A percentile compares a stretch with the other conserved stretches of the same genome.
phyloP scores from a whole-genome alignment of 2,888 invertebrate species.

The Drosophila merina region DNA sequence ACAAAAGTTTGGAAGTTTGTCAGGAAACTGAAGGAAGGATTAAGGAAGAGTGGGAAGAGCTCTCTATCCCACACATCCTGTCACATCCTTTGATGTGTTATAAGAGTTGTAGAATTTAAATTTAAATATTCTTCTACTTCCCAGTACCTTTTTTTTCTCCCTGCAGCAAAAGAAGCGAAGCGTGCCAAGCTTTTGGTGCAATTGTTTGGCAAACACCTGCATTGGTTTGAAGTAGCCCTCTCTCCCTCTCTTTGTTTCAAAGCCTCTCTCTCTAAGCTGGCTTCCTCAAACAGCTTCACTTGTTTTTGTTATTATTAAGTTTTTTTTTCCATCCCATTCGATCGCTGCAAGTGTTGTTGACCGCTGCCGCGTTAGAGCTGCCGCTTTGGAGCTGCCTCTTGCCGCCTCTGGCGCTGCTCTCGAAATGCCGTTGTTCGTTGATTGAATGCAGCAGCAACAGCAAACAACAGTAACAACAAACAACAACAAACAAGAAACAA shows the following conservation, averaged over 20 bases:
- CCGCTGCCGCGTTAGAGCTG: conserved; percentile 52
- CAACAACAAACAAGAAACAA: background rate
- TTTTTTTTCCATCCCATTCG: conserved; percentile 17
- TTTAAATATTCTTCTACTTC: no score
- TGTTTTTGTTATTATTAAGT: conserved; percentile 23
- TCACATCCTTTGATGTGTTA: no score
- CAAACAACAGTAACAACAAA: background rate
- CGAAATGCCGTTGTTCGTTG: conserved; percentile 72
- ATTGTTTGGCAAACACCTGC: conserved; percentile 68
- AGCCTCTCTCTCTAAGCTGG: conserved; percentile 30
- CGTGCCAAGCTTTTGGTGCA: conserved; percentile 55
- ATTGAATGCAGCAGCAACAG: conserved; percentile 67
- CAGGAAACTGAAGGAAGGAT: no score
- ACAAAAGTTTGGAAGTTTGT: no score
- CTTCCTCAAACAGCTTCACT: conserved; percentile 55
- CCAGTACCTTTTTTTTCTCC: background rate
- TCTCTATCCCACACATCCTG: background rate
- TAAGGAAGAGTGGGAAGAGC: background rate
- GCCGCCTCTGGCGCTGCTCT: conserved; percentile 49
- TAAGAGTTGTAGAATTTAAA: no score
- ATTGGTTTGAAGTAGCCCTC: conserved; percentile 6
- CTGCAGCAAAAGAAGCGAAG: conserved; percentile 31
- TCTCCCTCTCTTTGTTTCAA: conserved; percentile 4
- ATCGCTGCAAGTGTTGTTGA: conserved; percentile 71
- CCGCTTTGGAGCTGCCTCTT: background rate